A percentile compares a stretch with the other conserved stretches of the same genome.
Conservation (phyloP, 2,113 vertebrate species). For the Lethenteron reissneri region DNA sequence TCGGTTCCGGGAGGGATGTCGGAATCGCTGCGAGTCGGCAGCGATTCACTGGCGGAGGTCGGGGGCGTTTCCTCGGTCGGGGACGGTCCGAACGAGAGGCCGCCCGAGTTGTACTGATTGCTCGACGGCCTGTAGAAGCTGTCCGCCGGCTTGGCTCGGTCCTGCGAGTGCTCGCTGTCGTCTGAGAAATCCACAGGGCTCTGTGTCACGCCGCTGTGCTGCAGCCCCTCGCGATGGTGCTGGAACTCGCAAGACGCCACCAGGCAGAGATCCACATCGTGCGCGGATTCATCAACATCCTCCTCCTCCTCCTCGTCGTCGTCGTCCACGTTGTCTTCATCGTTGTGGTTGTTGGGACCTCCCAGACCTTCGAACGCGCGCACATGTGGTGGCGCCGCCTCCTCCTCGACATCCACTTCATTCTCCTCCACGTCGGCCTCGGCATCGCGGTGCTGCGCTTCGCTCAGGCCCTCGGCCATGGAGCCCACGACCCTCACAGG, state of each 20-base stretch:
- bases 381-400: no score
- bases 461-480: conserved; percentile 15
- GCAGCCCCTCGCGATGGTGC: conserved; percentile 48
- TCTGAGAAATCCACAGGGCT: conserved; percentile 43
- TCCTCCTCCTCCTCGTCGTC: conserved; percentile 22
- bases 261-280: conserved; percentile 23
- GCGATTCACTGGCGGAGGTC: conserved; percentile 67
- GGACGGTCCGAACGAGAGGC: conserved; percentile 17
- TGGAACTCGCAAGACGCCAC: conserved; percentile 26
- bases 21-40: conserved; percentile 71
- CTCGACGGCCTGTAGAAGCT: conserved; percentile 18
- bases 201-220: conserved; percentile 80
- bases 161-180: conserved; percentile 48
- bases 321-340: conserved; percentile 32
- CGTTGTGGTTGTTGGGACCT: conserved; percentile 9
- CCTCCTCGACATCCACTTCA: conserved; percentile 18
- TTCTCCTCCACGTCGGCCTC: conserved; percentile 14
- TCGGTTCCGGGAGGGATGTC: conserved; percentile 64
- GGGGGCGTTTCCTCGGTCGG: conserved; percentile 66
- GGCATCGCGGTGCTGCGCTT: no score
- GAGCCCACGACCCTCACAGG: conserved; percentile 27
- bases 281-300: conserved; percentile 26
- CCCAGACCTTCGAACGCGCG: no score
- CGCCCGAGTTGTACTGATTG: conserved; percentile 15
- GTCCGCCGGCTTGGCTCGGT: conserved; percentile 19